Base-by-base conservation (phyloP, 2,888 invertebrate genomes). In the Drosophila picticornis region DNA sequence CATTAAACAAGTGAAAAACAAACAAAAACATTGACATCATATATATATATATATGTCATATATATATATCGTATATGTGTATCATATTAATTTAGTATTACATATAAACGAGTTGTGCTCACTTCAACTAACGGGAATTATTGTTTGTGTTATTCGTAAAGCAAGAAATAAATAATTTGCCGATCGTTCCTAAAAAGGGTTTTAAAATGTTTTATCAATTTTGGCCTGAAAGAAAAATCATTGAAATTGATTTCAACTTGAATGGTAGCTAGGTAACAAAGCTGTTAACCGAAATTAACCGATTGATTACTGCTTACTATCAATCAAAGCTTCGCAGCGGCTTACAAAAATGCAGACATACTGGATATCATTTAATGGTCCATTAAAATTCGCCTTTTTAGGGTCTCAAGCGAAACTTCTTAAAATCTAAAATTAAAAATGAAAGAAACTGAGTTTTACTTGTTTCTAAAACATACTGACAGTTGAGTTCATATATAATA, bases 1-100 rank as follows among this genome's bases (percentile, higher is more conserved):
- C 89, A 86, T 84, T 77, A 88, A 84, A 79, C 59, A 70, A 64
- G 75, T 64, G 67, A 85, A 74, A 52, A 66, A 32, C 62, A 71
- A 69, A 77, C 61, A 56, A 38, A 22, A 62, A 57, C 13, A 63
- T 61, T 38, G 53, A 65, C 29, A 38, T 61, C 19, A 19, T 48
- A 27, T 29, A n/a, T 56, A 53, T 16, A 27, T 25, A 27, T 48
- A 25, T 27, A 34, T 53, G 5, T 29, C 2, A 19, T 46, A n/a
- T 57, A n/a, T 57, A 43, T 43, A 43, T 38, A 19, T 32, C 4
- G 9, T 19, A n/a, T 10, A 10, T 40, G n/a, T 51, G n/a, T 34
- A 25, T n/a, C 19, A 34, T 31, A 55, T 61, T 31, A 43, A 43
- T 58, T 58, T 58, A 40, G 16, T n/a, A 22, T 36, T 25, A 36